Conservation (phyloP, 1,140 invertebrate genomes). For the Telenomus remus region DNA sequence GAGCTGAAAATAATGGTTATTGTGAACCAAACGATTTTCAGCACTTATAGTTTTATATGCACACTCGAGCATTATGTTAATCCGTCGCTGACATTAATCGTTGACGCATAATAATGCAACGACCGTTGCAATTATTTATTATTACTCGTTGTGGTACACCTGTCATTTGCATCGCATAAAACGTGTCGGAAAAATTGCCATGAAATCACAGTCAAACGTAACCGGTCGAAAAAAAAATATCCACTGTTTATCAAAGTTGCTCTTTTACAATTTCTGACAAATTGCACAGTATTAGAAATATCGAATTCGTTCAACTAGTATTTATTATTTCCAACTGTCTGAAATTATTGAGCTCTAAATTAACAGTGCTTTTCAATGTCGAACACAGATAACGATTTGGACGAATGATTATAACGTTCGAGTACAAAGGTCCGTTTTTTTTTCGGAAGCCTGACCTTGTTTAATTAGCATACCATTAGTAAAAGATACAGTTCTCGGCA, state of each 20-base stretch:
- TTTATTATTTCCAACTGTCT: no score
- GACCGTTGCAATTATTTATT: slow-evolving; percentile 33
- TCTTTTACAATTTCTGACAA: no score
- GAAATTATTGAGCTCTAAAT: no score
- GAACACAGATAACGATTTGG: no score
- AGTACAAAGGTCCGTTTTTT: slow-evolving; percentile 14
- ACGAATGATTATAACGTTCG: background rate
- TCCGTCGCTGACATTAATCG: slow-evolving; percentile 45
- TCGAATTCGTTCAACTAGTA: no score
- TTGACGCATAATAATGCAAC: slow-evolving; percentile 47
- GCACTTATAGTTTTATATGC: slow-evolving; percentile 14
- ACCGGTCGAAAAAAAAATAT: background rate
- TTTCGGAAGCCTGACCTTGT: slow-evolving; percentile 42
- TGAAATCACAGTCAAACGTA: slow-evolving; percentile 3
- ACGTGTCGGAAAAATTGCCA: slow-evolving; percentile 53
- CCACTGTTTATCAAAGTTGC: no score
- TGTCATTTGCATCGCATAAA: slow-evolving; percentile 64
- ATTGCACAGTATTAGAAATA: no score
- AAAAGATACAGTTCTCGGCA: slow-evolving; percentile 29
- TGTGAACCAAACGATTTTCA: slow-evolving; percentile 39
- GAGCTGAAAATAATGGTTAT: slow-evolving; percentile 19
- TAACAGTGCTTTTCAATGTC: no score
- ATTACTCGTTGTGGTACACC: slow-evolving; percentile 49
- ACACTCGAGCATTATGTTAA: slow-evolving; percentile 40
- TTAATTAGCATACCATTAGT: slow-evolving; percentile 52